These are phyloP conservation scores for Strigamia maritima DNA, from an alignment of 2,888 invertebrate genomes.

Conservation along the genomic window DNA sequence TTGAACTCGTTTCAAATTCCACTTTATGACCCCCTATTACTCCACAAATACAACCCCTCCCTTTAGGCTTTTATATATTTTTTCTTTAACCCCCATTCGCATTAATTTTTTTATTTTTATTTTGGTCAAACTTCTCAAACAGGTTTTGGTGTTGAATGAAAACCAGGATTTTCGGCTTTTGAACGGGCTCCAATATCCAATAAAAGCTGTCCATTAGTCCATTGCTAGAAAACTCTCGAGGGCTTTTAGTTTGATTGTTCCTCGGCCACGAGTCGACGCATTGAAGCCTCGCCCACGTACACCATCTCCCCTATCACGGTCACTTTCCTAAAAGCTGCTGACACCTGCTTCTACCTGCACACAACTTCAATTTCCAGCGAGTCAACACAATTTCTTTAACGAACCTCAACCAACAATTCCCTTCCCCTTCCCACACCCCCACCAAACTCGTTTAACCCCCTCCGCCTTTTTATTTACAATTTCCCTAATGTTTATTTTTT, in stretches of 20 bases:
- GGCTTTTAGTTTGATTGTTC: slow-evolving; percentile 24
- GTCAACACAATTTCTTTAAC: slow-evolving; percentile 2
- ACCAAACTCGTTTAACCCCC: background rate
- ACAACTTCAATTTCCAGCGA: background rate
- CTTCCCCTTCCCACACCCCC: background rate
- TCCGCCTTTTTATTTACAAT: background rate
- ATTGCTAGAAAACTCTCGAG: background rate
- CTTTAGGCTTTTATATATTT: background rate
- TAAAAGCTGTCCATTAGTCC: slow-evolving; percentile 24
- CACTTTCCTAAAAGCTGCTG: background rate
- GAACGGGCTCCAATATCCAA: slow-evolving; percentile 10
- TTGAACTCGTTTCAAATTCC: background rate
- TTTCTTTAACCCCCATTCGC: background rate
- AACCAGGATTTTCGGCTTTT: slow-evolving; percentile 27
- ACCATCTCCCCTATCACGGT: background rate
- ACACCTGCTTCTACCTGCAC: slow-evolving; percentile 18
- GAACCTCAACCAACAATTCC: background rate
- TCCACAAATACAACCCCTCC: background rate
- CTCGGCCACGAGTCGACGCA: slow-evolving; percentile 1
- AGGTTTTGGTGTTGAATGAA: background rate
- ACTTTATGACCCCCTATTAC: background rate
- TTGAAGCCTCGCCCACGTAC: slow-evolving; percentile 20
- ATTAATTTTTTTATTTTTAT: background rate
- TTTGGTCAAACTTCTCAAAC: background rate
- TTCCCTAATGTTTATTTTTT: background rate